Percentiles rank a stretch among this genome's conserved stretches.
These are phyloP conservation scores for Dasyprocta punctata DNA, from an alignment of 2,113 vertebrate species.

Conservation along the genomic window DNA sequence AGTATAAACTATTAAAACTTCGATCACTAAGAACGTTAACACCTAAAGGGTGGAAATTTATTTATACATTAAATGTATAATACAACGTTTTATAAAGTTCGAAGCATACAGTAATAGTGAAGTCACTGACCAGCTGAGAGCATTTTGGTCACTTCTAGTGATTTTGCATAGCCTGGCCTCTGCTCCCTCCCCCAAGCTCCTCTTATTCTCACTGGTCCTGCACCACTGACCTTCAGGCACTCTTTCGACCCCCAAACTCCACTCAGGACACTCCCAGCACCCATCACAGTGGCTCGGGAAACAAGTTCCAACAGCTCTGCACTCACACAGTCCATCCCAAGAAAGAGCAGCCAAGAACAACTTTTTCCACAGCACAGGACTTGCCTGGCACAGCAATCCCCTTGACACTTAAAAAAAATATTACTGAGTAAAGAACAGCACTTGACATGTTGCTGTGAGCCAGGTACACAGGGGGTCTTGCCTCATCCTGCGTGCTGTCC, in stretches of 20 bases:
- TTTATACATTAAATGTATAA: not conserved
- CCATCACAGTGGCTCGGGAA: not conserved
- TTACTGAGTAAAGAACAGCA: not conserved
- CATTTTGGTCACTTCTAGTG: not conserved
- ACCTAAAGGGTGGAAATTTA: not conserved
- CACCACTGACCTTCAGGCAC: not conserved
- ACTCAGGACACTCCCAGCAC: not conserved
- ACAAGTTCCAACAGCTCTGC: not conserved
- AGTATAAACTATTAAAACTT: not conserved
- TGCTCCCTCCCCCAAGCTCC: not conserved
- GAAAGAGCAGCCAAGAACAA: not conserved
- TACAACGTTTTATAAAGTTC: not conserved
- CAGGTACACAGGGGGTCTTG: fast-evolving
- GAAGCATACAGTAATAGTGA: not conserved
- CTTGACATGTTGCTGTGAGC: not conserved
- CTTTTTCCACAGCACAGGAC: not conserved
- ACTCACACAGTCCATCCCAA: not conserved
- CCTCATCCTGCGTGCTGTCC: not conserved
- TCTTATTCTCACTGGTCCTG: not conserved
- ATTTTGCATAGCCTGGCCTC: not conserved
- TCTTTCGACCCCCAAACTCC: not conserved
- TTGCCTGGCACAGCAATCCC: not conserved
- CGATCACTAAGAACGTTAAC: not conserved
- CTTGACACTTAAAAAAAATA: not conserved
- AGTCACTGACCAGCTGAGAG: not conserved